A percentile compares a stretch with the other conserved stretches of the same genome.
Evolutionary conservation across 1,140 invertebrate species (phyloP).

Genomic region (Leptestheria dahalacensis): DNA sequence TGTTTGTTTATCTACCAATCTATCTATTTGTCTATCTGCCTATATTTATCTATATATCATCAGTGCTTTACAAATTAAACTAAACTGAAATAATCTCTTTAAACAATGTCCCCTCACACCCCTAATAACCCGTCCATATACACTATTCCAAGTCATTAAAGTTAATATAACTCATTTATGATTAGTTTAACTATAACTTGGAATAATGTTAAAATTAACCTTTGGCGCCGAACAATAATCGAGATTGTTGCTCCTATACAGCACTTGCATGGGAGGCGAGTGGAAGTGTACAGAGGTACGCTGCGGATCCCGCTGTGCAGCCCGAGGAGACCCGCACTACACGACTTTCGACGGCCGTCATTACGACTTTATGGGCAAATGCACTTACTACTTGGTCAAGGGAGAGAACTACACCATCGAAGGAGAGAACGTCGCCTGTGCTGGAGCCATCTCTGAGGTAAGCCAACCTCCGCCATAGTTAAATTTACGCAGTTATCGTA

Average conservation of each 20-base stretch:
- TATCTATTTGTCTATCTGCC: too few relatives aligned
- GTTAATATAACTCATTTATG: too few relatives aligned
- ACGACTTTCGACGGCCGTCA: constrained; percentile 70
- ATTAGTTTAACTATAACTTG: constrained; percentile 5
- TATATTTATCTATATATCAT: too few relatives aligned
- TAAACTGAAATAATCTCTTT: too few relatives aligned
- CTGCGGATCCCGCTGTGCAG: constrained; percentile 57
- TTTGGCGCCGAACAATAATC: constrained; percentile 2
- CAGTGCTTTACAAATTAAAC: too few relatives aligned
- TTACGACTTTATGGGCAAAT: constrained; percentile 78
- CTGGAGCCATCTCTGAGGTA: constrained; percentile 55
- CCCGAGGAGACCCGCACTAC: constrained; percentile 78
- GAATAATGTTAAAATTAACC: not conserved
- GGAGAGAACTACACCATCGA: constrained; percentile 50
- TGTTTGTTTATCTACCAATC: too few relatives aligned
- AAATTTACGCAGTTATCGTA: too few relatives aligned
- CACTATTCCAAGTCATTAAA: too few relatives aligned
- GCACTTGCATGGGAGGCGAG: constrained; percentile 49
- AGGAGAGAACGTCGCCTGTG: constrained; percentile 65
- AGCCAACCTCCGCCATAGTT: constrained; percentile 12
- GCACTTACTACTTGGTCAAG: constrained; percentile 64
- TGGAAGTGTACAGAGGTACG: constrained; percentile 61
- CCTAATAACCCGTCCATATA: too few relatives aligned
- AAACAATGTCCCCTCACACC: too few relatives aligned
- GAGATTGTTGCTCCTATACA: constrained; percentile 23